phyloP scores from a whole-genome alignment of 1,140 invertebrate species.

The Aphaenogaster rudis region DNA sequence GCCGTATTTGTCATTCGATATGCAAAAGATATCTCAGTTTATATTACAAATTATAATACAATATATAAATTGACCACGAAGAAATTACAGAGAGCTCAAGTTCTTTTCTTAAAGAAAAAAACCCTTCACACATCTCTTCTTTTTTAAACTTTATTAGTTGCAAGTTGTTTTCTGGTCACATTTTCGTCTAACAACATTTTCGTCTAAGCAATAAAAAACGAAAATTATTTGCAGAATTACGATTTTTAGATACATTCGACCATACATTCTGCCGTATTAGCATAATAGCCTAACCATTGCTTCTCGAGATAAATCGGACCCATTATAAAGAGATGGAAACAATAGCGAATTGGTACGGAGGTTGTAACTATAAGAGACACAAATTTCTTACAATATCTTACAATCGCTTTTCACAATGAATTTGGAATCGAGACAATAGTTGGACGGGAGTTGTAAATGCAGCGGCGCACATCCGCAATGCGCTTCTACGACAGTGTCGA shows the following conservation, averaged over 20 bases:
- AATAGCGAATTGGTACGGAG: no score
- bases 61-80: no score
- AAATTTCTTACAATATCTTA: neutral
- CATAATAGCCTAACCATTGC: no score
- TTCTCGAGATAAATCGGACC: neutral
- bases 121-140: neutral
- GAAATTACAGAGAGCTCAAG: neutral
- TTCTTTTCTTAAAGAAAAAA: neutral
- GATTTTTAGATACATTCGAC: no score
- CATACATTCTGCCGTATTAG: no score
- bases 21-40: neutral
- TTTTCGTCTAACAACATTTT: no score
- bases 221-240: neutral
- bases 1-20: neutral
- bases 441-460: neutral
- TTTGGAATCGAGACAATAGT: neutral
- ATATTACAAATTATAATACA: neutral
- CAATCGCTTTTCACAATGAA: neutral
- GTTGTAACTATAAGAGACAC: neutral
- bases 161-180: neutral
- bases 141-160: neutral
- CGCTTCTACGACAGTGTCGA: neutral
- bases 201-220: neutral
- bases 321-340: no score
- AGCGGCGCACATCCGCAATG: neutral